Evolutionary conservation across 92 coral and sea anemone species (phyloP).

Genomic region (Zoanthus sansibaricus): DNA sequence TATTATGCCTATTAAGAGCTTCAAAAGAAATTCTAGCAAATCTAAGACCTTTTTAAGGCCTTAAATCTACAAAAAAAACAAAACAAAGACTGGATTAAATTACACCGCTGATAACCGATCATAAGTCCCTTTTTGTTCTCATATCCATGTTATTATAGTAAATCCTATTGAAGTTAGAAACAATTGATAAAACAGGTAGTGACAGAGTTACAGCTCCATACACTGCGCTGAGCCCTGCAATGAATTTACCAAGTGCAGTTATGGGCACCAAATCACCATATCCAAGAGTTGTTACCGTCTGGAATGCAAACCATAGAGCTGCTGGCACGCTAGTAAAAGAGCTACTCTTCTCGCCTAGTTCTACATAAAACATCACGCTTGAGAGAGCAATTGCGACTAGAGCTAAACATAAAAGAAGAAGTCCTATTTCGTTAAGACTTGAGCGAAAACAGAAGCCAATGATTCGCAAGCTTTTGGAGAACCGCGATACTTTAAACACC

Average conservation of each 20-base stretch:
- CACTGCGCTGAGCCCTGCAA: conserved; percentile 45
- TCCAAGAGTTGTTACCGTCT: conserved; percentile 53
- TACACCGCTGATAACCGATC: neutral
- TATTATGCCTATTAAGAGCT: too few relatives aligned
- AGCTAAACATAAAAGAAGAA: conserved; percentile 48
- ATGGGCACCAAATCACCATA: conserved; percentile 56
- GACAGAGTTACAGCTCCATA: conserved; percentile 58
- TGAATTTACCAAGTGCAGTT: conserved; percentile 37
- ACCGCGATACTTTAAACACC: conserved; percentile 55
- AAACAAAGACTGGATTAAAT: too few relatives aligned
- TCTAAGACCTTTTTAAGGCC: too few relatives aligned
- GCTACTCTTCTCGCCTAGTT: conserved; percentile 34
- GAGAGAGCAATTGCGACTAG: conserved; percentile 42
- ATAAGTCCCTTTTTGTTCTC: neutral
- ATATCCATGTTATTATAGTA: conserved; percentile 48
- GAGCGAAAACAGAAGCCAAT: conserved; percentile 57
- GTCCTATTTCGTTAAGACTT: conserved; percentile 55
- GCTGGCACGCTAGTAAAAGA: conserved; percentile 53
- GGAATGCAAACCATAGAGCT: conserved; percentile 55
- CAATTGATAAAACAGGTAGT: conserved; percentile 55
- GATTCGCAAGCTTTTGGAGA: conserved; percentile 50
- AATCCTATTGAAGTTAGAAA: conserved; percentile 54
- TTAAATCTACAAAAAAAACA: too few relatives aligned
- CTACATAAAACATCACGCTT: conserved; percentile 44
- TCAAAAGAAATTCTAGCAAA: too few relatives aligned